Conservation (phyloP, 2,113 vertebrate genomes). For the Nannospalax galili region DNA sequence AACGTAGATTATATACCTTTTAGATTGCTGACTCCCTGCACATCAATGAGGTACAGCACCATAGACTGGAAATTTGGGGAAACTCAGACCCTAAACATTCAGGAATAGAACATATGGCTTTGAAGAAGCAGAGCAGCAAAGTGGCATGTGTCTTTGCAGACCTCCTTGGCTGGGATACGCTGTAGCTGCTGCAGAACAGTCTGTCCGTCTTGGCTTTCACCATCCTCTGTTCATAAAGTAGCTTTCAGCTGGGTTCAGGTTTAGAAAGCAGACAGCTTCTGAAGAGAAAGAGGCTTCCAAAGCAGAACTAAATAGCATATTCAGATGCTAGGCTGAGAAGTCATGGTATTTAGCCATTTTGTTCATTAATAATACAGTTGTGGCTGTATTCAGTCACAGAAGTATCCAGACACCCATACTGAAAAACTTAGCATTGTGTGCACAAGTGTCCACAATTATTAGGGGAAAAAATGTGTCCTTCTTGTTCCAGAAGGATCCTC, state of each 20-base stretch:
- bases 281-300: slow-evolving; percentile 13
- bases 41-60: neutral
- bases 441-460: neutral
- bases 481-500: neutral
- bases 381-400: neutral
- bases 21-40: neutral
- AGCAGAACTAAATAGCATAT: slow-evolving; percentile 24
- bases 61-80: neutral
- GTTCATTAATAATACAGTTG: neutral
- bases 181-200: neutral
- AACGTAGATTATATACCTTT: neutral
- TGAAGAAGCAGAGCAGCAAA: neutral
- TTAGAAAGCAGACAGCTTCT: slow-evolving; percentile 28
- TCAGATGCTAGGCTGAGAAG: neutral
- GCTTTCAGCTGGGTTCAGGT: slow-evolving; percentile 49
- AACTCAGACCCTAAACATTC: neutral
- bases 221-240: slow-evolving; percentile 10
- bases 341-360: slow-evolving; percentile 10
- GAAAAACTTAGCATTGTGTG: neutral
- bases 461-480: neutral
- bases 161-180: slow-evolving; percentile 4
- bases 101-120: slow-evolving; percentile 21
- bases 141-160: slow-evolving; percentile 59
- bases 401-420: neutral
- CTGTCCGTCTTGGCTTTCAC: slow-evolving; percentile 13